Evolutionary conservation across 2,113 vertebrate species (phyloP).

Genomic region (Platycercus adscitus): DNA sequence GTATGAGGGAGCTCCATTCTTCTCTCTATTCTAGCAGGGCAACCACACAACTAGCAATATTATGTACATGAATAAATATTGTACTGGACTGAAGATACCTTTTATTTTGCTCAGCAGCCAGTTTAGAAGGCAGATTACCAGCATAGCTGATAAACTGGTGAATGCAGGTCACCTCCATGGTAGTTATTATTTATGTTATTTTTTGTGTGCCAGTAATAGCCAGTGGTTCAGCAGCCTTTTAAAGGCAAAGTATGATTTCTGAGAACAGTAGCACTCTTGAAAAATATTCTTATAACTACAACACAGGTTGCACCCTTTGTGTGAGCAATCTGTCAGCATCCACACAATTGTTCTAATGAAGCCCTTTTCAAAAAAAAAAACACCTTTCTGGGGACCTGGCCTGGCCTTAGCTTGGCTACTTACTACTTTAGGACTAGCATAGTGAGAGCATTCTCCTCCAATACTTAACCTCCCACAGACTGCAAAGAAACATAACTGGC

Average conservation of each 20-base stretch:
- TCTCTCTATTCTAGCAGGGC: not conserved
- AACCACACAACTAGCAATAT: not conserved
- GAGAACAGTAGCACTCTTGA: not conserved
- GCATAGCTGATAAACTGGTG: not conserved
- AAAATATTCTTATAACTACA: not conserved
- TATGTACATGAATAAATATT: not conserved
- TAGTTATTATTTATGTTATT: not conserved
- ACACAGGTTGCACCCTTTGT: not conserved
- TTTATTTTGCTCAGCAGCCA: not conserved
- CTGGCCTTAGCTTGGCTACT: not conserved
- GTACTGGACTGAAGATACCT: not conserved
- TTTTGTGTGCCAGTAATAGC: not conserved
- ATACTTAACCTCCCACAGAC: not conserved
- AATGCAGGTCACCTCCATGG: not conserved
- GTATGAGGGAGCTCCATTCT: not conserved
- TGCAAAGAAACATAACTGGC: not conserved
- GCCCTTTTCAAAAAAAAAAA: not conserved
- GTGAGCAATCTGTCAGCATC: not conserved
- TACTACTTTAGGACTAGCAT: not conserved
- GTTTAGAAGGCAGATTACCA: not conserved
- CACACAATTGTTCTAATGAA: not conserved
- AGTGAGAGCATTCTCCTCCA: not conserved
- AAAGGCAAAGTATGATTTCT: not conserved
- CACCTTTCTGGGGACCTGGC: not conserved
- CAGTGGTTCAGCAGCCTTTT: not conserved